Evolutionary conservation across 2,888 invertebrate genomes (phyloP), one percentile per base, ranked within the genome.

Genomic region (Philaethria dido): DNA sequence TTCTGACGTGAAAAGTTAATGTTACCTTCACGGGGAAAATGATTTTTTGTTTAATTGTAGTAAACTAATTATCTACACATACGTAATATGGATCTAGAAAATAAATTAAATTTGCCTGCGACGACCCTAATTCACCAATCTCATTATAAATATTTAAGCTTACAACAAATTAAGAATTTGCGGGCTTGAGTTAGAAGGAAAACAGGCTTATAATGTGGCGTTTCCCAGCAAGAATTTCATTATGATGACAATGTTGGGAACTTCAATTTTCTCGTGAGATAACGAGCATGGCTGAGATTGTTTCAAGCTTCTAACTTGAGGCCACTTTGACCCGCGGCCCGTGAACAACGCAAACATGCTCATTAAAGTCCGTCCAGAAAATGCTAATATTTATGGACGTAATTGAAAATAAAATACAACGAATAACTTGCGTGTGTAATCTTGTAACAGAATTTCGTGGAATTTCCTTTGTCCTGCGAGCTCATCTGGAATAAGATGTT

Each of bases 301-400:
- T 87, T 87, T 83, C 84, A 79, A 81, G 82, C 79, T 84, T 72
- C 81, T 78, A 77, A 84, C 79, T 84, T 80, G 80, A 81, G 82
- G 85, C 85, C 83, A 87, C 89, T 89, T 89, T 89, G 89, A 89
- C 88, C 85, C 80, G 80, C 80, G 80, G 86, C 82, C 88, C 85
- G 88, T 87, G 80, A 89, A 88, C 82, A 86, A 83, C 77, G 85
- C 78, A 69, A 79, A 80, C 80, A 87, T 86, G 88, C 86, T 86
- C 84, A 86, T 88, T 88, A 87, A 79, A 81, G 77, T 78, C 78
- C 83, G 77, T 78, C 79, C 82, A 83, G 80, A 85, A 83, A 85
- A 84, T 80, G 82, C 79, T 80, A 78, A 78, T 78, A 78, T 82
- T 76, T 81, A 81, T 80, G 71, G 62, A 62, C 72, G 71, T 74